Percentiles rank a stretch among this genome's conserved stretches.
Evolutionary conservation across 2,797 vertebrate species (phyloP).

Genomic region (Tenualosa thibaudeaui): DNA sequence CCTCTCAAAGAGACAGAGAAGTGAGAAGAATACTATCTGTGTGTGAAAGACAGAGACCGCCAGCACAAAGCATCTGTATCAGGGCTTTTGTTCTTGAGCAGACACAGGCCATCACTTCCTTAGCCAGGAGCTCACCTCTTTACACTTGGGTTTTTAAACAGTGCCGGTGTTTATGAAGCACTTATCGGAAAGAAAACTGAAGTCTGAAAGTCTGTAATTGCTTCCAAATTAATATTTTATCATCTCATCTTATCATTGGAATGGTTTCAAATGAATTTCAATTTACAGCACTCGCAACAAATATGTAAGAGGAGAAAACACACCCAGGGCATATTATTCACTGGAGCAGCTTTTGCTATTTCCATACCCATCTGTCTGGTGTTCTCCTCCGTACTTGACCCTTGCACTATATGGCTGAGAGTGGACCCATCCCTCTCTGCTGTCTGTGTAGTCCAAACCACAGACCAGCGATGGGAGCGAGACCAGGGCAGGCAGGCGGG

Average conservation of each 20-base stretch:
- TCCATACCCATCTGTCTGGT: background rate
- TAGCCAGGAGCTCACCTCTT: background rate
- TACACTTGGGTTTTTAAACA: background rate
- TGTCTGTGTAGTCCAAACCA: conserved; percentile 35
- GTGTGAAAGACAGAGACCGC: background rate
- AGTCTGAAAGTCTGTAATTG: background rate
- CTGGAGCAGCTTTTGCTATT: background rate
- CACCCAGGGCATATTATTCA: background rate
- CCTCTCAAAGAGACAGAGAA: background rate
- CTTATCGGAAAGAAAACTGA: background rate
- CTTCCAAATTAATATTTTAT: conserved; percentile 10
- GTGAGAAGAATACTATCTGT: background rate
- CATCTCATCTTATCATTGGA: background rate
- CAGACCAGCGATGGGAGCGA: conserved; percentile 54
- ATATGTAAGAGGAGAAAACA: background rate
- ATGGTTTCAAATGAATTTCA: background rate
- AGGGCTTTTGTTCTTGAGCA: background rate
- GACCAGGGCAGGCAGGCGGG: conserved; percentile 72
- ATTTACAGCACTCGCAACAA: background rate
- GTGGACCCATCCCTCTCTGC: background rate
- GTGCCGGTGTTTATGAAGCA: background rate
- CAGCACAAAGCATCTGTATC: background rate
- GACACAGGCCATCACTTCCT: background rate
- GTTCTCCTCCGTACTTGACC: background rate
- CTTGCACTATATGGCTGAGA: background rate